Evolutionary conservation across 2,797 vertebrate species (phyloP), one percentile per base, ranked within the genome.

Genomic region (Denticeps clupeoides): DNA sequence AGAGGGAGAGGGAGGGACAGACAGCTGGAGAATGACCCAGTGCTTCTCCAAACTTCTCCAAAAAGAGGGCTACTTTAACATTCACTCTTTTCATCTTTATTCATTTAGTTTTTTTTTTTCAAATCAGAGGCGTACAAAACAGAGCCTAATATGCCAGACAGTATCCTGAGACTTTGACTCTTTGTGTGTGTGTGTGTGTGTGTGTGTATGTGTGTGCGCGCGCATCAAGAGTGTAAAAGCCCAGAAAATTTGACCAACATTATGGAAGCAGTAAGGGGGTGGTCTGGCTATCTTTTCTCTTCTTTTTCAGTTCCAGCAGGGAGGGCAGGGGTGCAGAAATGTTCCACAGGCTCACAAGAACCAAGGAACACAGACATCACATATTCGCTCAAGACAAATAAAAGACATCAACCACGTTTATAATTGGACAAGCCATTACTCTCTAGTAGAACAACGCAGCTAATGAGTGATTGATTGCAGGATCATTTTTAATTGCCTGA

Each of bases 381-480:
- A n/a, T n/a, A n/a, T n/a, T n/a, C n/a, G 55, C 46, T 58, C 45
- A 21, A 65, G 41, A 56, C 41, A 51, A 2, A 58, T 28, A 29
- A 60, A 31, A 49, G 7, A 26, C 53, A 60, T 33, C 18, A 21
- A 48, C 50, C 64, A 45, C 45, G 1, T 41, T 60, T 66, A 58
- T 64, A 70, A 72, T 53, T 65, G 61, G 64, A 73, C 67, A 52
- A 62, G 59, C 56, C 62, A 72, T 75, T 77, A 63, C 54, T 75
- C 64, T 70, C 54, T 41, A 42, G 55, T 58, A 56, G 54, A 47
- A 64, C 49, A 63, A 65, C 73, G 53, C 50, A 49, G 65, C 54
- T 56, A 61, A 66, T 64, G 51, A 42, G 47, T 69, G 62, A 78
- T 71, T 73, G 74, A 79, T 72, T 67, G 46, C 65, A 50, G 55